Evolutionary conservation across 2,113 vertebrate genomes (phyloP), one percentile per base, ranked within the genome.

Genomic region (Cairina moschata): DNA sequence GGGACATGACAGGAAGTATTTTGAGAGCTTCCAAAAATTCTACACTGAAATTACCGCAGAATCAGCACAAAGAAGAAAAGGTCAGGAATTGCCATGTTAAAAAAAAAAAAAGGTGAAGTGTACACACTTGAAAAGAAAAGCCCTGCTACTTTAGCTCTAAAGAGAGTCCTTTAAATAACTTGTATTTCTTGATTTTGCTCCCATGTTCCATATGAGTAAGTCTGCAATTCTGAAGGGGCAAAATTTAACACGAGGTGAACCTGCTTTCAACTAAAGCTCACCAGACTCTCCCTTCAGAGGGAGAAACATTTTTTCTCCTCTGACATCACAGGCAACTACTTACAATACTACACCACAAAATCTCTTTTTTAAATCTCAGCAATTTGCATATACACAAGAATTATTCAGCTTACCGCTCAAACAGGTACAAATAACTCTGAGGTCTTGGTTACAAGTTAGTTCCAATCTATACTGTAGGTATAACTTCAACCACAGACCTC

Each of bases 401-500:
- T 26, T 86, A 72, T 94, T 90, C 17, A 84, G 91, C 93, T 96
- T 95, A 96, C 91, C 88, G 79, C 90, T 96, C 94, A 91, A 58
- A 91, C 59, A 59, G 95, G 91, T 17, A 91, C 94, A 96, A 93
- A 94, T 88, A 86, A 96, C 88, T 96, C 96, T 93, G 94, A 96
- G 94, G 94, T 95, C 94, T 94, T 96, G 93, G 93, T 96, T 95
- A 97, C 91, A 97, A 96, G 85, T 90, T 93, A 97, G 38, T 94
- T 95, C 90, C 91, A 95, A 96, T 59, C 82, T 96, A 94, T 52
- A 93, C 78, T 94, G 90, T 6, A 93, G 96, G 63, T 90, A 90
- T 88, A 95, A 96, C 93, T 96, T 96, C 95, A 97, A 96, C 95
- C 94, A 97, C 85, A 96, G 95, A 97, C 94, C 94, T 96, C 91